Evolutionary conservation across 2,888 invertebrate species (phyloP).

Genomic region (Heteromurus nitidus): DNA sequence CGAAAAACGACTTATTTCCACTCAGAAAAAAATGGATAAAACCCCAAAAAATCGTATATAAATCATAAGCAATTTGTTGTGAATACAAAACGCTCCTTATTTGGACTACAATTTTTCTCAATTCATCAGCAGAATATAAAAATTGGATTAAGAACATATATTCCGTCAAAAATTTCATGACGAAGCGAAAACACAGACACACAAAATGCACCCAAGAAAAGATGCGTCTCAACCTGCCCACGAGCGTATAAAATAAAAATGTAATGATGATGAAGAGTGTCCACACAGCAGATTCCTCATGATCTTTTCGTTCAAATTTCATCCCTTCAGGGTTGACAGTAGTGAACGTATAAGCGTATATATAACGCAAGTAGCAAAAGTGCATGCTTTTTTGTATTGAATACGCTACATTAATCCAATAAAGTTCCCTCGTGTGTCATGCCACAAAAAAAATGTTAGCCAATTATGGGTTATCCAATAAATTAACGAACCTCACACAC

Average conservation of each 20-base stretch:
- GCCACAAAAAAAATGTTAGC: slow-evolving; percentile 61
- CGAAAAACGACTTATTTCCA: too few species aligned
- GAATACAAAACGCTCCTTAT: neutral
- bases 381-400: too few species aligned
- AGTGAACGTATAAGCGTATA: neutral
- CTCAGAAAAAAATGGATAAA: too few species aligned
- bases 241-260: slow-evolving; percentile 38
- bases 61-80: too few species aligned
- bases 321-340: neutral
- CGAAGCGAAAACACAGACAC: neutral
- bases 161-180: too few species aligned
- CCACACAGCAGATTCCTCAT: neutral
- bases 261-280: neutral
- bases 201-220: slow-evolving; percentile 7
- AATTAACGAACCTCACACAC: slow-evolving; percentile 40
- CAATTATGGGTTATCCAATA: slow-evolving; percentile 66
- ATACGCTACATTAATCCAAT: slow-evolving; percentile 67
- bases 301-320: too few species aligned
- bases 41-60: too few species aligned
- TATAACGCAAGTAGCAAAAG: too few species aligned
- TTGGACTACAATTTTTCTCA: slow-evolving; percentile 13
- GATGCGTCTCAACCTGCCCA: slow-evolving; percentile 61
- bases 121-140: slow-evolving; percentile 6
- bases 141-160: slow-evolving; percentile 53
- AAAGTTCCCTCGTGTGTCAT: slow-evolving; percentile 58